Conservation (phyloP, 2,113 vertebrate genomes). For the Gobiocypris rarus region DNA sequence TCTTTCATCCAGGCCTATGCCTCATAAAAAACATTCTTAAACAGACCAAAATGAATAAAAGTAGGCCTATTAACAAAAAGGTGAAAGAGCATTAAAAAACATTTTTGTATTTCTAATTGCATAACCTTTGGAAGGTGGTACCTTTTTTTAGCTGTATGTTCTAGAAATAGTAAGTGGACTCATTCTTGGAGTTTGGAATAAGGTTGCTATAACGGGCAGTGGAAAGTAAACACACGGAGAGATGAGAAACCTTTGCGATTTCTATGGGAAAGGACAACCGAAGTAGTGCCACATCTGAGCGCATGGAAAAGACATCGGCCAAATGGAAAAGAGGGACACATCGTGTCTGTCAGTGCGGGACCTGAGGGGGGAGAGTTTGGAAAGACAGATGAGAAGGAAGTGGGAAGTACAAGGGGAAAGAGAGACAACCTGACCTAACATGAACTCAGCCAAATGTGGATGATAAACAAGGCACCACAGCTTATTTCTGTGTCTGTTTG, state of each 20-base stretch:
- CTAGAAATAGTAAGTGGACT: conserved; percentile 62
- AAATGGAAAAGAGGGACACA: conserved; percentile 47
- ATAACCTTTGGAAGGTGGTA: conserved; percentile 66
- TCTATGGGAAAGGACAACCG: conserved; percentile 63
- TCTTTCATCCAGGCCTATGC: neutral
- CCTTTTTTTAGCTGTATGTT: conserved; percentile 48
- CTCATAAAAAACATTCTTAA: conserved; percentile 10
- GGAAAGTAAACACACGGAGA: conserved; percentile 66
- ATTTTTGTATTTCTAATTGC: conserved; percentile 62
- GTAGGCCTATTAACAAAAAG: conserved; percentile 18
- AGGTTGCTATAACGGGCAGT: conserved; percentile 50
- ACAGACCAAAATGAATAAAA: neutral
- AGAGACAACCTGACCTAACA: conserved; percentile 45
- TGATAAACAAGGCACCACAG: conserved; percentile 38
- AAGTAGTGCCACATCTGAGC: conserved; percentile 54
- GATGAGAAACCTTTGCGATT: conserved; percentile 53
- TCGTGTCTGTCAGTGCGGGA: conserved; percentile 33
- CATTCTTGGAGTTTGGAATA: conserved; percentile 53
- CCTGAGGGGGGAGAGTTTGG: conserved; percentile 2
- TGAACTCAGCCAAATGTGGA: conserved; percentile 41
- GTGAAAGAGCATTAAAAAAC: conserved; percentile 32
- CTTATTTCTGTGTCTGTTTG: conserved; percentile 49
- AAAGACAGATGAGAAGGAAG: conserved; percentile 47
- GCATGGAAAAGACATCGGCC: conserved; percentile 63
- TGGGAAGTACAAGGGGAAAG: conserved; percentile 28